These are phyloP conservation scores for Bubo scandiacus DNA, from an alignment of 2,113 vertebrate genomes.

Conservation along the genomic window DNA sequence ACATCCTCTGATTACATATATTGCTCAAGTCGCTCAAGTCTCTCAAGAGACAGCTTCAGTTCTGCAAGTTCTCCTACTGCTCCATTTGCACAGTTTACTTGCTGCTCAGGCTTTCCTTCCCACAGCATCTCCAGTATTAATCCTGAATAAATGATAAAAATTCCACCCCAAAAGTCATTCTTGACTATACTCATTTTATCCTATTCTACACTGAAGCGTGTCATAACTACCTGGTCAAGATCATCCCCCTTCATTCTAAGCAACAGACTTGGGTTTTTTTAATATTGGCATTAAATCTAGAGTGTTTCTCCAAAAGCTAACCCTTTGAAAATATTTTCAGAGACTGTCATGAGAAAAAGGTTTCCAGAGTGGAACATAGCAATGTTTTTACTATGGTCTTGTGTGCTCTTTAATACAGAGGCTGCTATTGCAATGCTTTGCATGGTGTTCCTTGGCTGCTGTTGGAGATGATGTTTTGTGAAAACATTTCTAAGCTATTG, in stretches of 20 bases:
- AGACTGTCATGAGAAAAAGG: not conserved
- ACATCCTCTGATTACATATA: not conserved
- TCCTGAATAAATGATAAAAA: not conserved
- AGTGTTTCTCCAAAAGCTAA: not conserved
- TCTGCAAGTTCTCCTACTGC: not conserved
- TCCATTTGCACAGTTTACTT: not conserved
- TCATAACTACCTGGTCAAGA: not conserved
- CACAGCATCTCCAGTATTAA: not conserved
- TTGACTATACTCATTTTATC: not conserved
- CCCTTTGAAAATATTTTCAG: not conserved
- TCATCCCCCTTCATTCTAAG: not conserved
- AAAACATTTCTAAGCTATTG: not conserved
- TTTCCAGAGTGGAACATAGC: not conserved
- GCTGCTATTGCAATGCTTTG: not conserved
- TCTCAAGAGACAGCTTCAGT: not conserved
- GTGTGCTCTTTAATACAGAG: not conserved
- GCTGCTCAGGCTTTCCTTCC: not conserved
- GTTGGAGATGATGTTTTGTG: not conserved
- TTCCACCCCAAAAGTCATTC: not conserved
- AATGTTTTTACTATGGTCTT: not conserved
- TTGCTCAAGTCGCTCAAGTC: accelerated
- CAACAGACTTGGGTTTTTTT: not conserved
- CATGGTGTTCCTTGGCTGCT: not conserved
- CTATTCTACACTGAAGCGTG: not conserved
- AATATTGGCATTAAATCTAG: not conserved